Evolutionary conservation across 2,113 vertebrate species (phyloP), one percentile per base, ranked within the genome.

Genomic region (Ceyx cyanopectus): DNA sequence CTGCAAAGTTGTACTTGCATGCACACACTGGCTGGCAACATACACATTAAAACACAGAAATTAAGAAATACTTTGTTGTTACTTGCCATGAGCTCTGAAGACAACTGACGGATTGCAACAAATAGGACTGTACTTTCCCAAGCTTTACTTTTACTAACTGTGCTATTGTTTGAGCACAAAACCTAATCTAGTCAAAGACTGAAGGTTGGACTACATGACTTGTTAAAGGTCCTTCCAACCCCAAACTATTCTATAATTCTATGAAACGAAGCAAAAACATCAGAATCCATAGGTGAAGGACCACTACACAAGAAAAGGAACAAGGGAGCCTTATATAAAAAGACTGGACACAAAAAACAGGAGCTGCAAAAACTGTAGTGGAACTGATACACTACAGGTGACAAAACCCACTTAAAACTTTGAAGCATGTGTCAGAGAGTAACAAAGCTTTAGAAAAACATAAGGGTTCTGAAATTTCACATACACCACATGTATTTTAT

Each of bases 391-490:
- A 53, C 32, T 81, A 60, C 19, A 54, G 40, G 23, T 76, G 50
- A 84, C 61, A 95, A 77, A 81, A 50, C 70, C 81, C 77, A 87
- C 50, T n/a, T 13, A 7, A 76, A 58, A 67, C 29, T 87, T 57
- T 91, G 72, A 84, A 92, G 92, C n/a, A 14, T 54, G 12, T 19
- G 21, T 56, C 67, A 90, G 37, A 30, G 41, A 92, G 12, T 32
- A 89, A 48, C 65, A 86, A 78, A 95, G 54, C 79, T 90, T 78
- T 40, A 83, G 69, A 94, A 86, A 96, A 78, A 95, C 74, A 73
- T 26, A 54, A 9, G 0, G 20, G 3, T 51, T 79, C 57, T 60
- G 48, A 81, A 63, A 90, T 94, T 67, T 77, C 77, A 81, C 8
- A n/a, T 68, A 69, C 81, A 80, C 85, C 68, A 50, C 2, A 18